Evolutionary conservation across 2,113 vertebrate species (phyloP).

Genomic region (Cyphomyrus plagiostoma): DNA sequence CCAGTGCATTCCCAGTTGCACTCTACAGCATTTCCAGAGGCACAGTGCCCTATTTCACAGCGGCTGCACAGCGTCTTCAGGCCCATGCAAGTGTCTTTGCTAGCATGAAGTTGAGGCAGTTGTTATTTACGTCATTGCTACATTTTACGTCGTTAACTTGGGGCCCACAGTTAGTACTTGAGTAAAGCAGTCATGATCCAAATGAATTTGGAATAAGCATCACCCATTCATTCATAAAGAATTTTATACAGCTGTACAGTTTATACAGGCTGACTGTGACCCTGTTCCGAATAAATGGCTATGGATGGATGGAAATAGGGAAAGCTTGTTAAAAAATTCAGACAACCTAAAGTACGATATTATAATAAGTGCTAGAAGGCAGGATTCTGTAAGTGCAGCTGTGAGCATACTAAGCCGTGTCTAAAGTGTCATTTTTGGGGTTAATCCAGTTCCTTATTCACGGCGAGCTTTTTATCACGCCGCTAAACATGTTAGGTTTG

Average conservation of each 20-base stretch:
- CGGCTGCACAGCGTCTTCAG: background rate
- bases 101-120: background rate
- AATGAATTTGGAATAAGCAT: background rate
- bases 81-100: background rate
- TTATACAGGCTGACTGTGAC: background rate
- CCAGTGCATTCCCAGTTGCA: background rate
- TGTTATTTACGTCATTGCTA: background rate
- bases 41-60: background rate
- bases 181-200: background rate
- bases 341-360: background rate
- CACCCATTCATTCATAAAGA: background rate
- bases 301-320: background rate
- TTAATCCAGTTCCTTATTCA: background rate
- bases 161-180: background rate
- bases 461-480: background rate
- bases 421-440: background rate
- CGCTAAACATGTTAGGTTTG: background rate
- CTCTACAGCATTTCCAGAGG: background rate
- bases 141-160: background rate
- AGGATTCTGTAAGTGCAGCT: background rate
- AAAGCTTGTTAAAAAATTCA: background rate
- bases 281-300: background rate
- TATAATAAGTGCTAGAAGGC: background rate
- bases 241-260: background rate
- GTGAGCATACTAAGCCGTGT: background rate